Percentiles rank a stretch among this genome's conserved stretches.
Conservation (phyloP, 2,888 invertebrate species). For the Trimorus sp. region DNA sequence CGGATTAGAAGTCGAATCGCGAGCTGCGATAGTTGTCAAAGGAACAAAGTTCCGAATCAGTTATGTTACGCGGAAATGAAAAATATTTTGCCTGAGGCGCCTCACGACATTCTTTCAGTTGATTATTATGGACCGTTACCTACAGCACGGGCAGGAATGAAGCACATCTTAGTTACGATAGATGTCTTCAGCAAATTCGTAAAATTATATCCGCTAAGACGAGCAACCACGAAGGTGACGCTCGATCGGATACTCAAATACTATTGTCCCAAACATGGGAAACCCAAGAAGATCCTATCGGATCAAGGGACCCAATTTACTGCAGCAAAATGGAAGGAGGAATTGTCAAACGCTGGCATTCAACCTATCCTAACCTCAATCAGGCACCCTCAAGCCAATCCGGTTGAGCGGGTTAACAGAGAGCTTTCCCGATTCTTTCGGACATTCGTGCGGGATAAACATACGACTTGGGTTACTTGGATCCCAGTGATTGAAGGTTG, state of each 20-base stretch:
- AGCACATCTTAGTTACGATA: background rate
- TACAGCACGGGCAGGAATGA: background rate
- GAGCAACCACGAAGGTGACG: background rate
- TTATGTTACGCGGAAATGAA: background rate
- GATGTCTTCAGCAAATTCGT: slow-evolving; percentile 46
- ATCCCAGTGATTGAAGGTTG: slow-evolving; percentile 28
- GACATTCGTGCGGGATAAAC: background rate
- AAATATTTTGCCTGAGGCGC: slow-evolving; percentile 8
- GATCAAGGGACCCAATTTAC: slow-evolving; percentile 7
- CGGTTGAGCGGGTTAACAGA: slow-evolving; percentile 5
- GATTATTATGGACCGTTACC: slow-evolving; percentile 58
- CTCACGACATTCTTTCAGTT: slow-evolving; percentile 40
- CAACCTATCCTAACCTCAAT: background rate
- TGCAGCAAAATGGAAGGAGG: no score
- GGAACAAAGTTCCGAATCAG: slow-evolving; percentile 21
- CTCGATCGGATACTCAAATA: background rate
- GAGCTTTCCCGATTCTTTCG: slow-evolving; percentile 10
- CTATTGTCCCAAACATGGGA: background rate
- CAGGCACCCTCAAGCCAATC: slow-evolving; percentile 10
- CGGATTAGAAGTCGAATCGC: background rate
- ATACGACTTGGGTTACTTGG: slow-evolving; percentile 31
- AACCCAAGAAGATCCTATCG: background rate
- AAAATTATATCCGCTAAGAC: slow-evolving; percentile 16
- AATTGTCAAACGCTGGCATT: background rate
- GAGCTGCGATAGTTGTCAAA: slow-evolving; percentile 9